Base-by-base conservation (phyloP, 2,888 invertebrate species). In the Aphelenchoides bicaudatus region DNA sequence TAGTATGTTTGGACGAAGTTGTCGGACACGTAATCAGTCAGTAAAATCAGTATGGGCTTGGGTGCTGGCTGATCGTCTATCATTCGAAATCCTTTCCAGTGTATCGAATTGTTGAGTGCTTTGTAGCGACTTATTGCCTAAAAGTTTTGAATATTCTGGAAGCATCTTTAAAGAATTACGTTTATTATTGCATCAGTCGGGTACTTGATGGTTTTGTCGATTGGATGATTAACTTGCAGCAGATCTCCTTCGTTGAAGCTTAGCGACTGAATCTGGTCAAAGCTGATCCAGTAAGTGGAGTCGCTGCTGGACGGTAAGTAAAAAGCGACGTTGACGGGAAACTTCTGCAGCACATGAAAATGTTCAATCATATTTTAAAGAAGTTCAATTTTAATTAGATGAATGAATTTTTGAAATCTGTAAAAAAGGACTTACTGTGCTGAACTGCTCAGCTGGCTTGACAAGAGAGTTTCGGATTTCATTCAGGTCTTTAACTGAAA, bases 341-440 rank as follows among this genome's bases (percentile, higher is more conserved):
- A 21, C 23, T 43, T 43, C 43, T 43, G 43, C 16, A 43, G 21
- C 21, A 43, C 16, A 37, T 34, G n/a, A 13, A 10, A 49, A 16
- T 13, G 19, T 51, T 34, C 13, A 10, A 1, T 49, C 53, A 49
- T 28, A 6, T 19, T 25, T 16, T 47, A 47, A 3, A 56, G n/a
- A 13, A 21, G 27, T 46, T 23, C 25, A 1, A 21, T 19, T 19
- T 13, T 21, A 23, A 27, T n/a, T 13, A 13, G 1, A 21, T n/a
- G 25, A 8, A 21, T 5, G 4, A 27, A 16, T 2, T 46, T 60
- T 47, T 54, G 52, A 47, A 47, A 47, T 39, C 23, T 6, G 16
- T 49, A 16, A 53, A 57, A 55, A 49, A 57, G 3, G 1, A 23
- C 19, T 59, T 8, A 39, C 5, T 23, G 39, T 28, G 30, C 30